These are phyloP conservation scores for Siphamia tubifer DNA, from an alignment of 2,113 vertebrate genomes.

Conservation along the genomic window DNA sequence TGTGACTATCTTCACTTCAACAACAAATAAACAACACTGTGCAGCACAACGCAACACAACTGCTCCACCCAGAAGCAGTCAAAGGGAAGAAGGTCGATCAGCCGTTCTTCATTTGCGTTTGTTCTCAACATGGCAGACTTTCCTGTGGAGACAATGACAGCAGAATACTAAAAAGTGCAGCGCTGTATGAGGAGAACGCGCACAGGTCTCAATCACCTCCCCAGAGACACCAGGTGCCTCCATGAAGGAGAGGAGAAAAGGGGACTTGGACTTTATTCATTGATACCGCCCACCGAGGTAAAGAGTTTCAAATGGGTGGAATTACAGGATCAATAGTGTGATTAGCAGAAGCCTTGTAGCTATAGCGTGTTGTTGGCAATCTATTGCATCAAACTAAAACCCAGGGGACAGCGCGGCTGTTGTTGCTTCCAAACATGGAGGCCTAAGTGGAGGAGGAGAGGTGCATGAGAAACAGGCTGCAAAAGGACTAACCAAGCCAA, in stretches of 20 bases:
- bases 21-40: background rate
- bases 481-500: background rate
- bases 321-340: conserved; percentile 82
- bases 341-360: conserved; percentile 83
- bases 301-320: conserved; percentile 79
- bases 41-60: conserved; percentile 22
- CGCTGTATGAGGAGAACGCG: conserved; percentile 47
- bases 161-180: conserved; percentile 68
- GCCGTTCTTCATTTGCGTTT: conserved; percentile 58
- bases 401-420: conserved; percentile 43
- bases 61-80: conserved; percentile 37
- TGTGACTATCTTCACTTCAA: conserved; percentile 46
- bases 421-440: conserved; percentile 35
- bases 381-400: conserved; percentile 69
- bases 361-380: conserved; percentile 76
- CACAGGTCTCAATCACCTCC: conserved; percentile 64
- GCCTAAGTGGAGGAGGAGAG: conserved; percentile 14
- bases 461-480: conserved; percentile 17
- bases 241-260: conserved; percentile 45
- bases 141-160: conserved; percentile 44
- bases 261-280: conserved; percentile 73
- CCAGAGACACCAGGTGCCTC: conserved; percentile 61
- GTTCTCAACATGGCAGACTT: conserved; percentile 51
- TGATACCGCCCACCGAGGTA: conserved; percentile 74
- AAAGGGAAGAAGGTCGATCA: conserved; percentile 51